Conservation (phyloP, 2,888 invertebrate genomes). For the Eremobia ochroleuca region DNA sequence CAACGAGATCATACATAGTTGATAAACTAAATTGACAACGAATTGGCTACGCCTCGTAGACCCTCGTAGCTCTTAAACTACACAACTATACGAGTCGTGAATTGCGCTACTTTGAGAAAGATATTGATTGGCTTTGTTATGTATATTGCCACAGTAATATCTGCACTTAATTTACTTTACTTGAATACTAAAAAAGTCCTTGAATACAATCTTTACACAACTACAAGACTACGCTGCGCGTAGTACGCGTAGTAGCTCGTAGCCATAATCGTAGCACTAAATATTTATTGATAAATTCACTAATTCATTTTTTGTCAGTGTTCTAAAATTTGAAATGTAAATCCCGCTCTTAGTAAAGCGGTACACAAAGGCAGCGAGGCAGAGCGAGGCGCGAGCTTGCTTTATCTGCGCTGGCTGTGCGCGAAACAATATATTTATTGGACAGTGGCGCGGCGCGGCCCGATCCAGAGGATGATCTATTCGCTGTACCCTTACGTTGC, state of each 20-base stretch:
- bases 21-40: background rate
- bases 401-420: conserved; percentile 90
- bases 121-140: background rate
- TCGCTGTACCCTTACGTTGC: conserved; percentile 80
- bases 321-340: conserved; percentile 2
- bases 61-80: conserved; percentile 6
- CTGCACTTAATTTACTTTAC: background rate
- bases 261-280: background rate
- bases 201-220: background rate
- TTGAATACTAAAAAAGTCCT: background rate
- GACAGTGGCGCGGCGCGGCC: conserved; percentile 84
- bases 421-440: conserved; percentile 91
- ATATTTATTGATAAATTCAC: background rate
- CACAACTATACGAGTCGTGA: background rate
- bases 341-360: conserved; percentile 71
- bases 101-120: background rate
- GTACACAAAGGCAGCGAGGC: conserved; percentile 81
- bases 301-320: background rate
- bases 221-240: background rate
- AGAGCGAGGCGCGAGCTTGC: conserved; percentile 90
- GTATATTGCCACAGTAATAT: background rate
- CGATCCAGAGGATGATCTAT: conserved; percentile 89
- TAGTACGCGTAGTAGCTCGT: conserved; percentile 21
- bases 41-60: conserved; percentile 14
- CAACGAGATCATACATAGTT: too few relatives aligned